Conservation (phyloP, 2,113 vertebrate genomes). For the Dendrocopos noguchii region DNA sequence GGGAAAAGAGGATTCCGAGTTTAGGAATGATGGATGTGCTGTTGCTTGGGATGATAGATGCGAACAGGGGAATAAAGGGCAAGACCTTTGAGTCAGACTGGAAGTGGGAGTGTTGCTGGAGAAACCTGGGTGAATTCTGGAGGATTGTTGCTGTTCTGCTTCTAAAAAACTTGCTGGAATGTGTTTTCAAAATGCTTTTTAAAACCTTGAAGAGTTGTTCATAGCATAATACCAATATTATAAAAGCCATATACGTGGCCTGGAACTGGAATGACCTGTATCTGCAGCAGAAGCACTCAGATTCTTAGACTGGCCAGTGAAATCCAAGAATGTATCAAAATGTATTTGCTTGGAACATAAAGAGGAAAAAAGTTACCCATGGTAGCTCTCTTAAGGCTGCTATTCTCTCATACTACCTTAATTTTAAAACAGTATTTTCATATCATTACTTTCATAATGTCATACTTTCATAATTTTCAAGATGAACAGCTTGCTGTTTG, state of each 20-base stretch:
- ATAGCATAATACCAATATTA: background rate
- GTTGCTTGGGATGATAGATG: background rate
- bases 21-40: background rate
- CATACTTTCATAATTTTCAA: no score
- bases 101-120: background rate
- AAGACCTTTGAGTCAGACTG: background rate
- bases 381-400: background rate
- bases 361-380: background rate
- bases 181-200: background rate
- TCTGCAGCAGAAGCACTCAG: background rate
- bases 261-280: background rate
- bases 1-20: background rate
- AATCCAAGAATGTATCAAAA: background rate
- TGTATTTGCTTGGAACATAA: background rate
- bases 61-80: background rate
- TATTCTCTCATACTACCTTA: background rate
- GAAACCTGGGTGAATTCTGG: background rate
- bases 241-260: background rate
- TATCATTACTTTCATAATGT: no score
- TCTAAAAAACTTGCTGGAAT: background rate
- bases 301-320: background rate
- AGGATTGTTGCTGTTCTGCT: background rate
- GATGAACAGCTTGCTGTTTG: background rate
- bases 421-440: background rate
- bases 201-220: background rate